phyloP scores from a whole-genome alignment of 2,113 vertebrate species.

The Lonchura striata region DNA sequence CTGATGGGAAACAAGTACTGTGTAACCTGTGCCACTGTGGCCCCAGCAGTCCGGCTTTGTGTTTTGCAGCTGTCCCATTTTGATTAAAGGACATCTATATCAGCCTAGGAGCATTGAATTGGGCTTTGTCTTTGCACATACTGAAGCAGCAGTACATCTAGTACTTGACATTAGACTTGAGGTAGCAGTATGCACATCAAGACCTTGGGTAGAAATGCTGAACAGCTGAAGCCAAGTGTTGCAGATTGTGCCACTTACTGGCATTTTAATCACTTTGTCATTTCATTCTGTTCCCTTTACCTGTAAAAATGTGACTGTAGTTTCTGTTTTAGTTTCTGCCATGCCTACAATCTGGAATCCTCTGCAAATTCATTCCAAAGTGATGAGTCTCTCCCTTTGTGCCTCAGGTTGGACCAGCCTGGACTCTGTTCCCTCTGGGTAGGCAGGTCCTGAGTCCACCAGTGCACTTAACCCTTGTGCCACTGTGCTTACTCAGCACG shows the following conservation, averaged over 20 bases:
- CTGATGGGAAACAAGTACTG: not conserved
- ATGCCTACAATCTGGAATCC: not conserved
- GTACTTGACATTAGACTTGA: not conserved
- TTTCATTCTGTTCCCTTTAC: not conserved
- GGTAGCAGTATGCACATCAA: not conserved
- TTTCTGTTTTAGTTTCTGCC: not conserved
- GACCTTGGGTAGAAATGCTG: not conserved
- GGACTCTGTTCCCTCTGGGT: not conserved
- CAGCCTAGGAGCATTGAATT: not conserved
- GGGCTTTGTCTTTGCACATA: not conserved
- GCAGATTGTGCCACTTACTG: not conserved
- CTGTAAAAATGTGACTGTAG: not conserved
- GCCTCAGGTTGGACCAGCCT: fast-evolving
- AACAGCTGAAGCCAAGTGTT: not conserved
- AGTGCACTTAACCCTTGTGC: not conserved
- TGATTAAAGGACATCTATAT: not conserved
- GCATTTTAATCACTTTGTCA: not conserved
- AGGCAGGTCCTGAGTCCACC: not conserved
- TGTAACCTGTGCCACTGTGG: not conserved
- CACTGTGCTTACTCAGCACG: not conserved
- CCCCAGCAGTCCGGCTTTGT: not conserved
- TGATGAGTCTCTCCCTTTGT: fast-evolving
- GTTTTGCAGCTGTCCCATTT: not conserved
- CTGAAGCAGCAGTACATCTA: not conserved
- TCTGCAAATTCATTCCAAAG: not conserved